A percentile compares a stretch with the other conserved stretches of the same genome.
phyloP scores from a whole-genome alignment of 2,113 vertebrate genomes.

The Oenanthe melanoleuca region DNA sequence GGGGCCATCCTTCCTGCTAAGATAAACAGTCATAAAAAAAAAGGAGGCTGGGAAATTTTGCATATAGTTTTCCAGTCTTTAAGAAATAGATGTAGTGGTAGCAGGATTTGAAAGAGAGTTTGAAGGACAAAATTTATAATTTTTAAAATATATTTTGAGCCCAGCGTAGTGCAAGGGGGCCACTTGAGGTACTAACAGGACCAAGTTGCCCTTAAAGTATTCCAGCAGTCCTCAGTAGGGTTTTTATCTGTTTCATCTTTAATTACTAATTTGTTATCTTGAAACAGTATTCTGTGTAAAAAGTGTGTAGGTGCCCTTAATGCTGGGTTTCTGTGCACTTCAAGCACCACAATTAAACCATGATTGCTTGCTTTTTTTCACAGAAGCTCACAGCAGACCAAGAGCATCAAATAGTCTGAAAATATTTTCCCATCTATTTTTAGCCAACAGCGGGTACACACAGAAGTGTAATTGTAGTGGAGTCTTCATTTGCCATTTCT shows the following conservation, averaged over 20 bases:
- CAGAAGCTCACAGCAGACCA: not conserved
- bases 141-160: not conserved
- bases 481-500: not conserved
- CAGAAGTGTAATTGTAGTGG: not conserved
- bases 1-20: not conserved
- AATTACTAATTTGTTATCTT: not conserved
- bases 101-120: not conserved
- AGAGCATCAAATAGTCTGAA: not conserved
- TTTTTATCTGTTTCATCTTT: not conserved
- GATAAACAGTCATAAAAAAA: not conserved
- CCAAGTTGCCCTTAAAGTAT: not conserved
- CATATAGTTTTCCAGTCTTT: not conserved
- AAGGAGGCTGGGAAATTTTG: not conserved
- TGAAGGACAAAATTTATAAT: not conserved
- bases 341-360: not conserved
- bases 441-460: not conserved
- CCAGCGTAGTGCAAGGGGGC: not conserved
- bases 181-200: not conserved
- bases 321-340: not conserved
- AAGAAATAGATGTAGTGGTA: not conserved
- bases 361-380: not conserved
- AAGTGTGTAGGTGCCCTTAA: not conserved
- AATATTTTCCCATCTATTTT: constrained; percentile 55
- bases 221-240: not conserved
- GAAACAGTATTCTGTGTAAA: not conserved